Percentiles rank a stretch among this genome's conserved stretches.
Conservation (phyloP, 2,888 invertebrate species). For the Platycheirus rosarum region DNA sequence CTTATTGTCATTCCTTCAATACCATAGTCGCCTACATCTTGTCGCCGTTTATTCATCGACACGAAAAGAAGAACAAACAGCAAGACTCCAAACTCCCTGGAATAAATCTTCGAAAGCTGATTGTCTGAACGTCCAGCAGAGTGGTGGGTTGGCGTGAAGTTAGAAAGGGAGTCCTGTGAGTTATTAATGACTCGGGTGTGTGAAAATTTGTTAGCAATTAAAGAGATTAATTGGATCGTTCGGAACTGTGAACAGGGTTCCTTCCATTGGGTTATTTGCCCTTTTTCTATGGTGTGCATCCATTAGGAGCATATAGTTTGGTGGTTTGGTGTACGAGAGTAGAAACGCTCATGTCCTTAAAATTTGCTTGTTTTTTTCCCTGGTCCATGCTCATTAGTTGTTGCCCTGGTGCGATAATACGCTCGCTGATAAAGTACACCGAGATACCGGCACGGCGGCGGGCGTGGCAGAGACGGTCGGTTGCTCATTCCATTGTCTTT, state of each 20-base stretch:
- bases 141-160: neutral
- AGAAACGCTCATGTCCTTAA: constrained; percentile 68
- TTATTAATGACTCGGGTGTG: constrained; percentile 74
- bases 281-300: constrained; percentile 55
- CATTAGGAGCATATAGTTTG: constrained; percentile 44
- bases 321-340: constrained; percentile 15
- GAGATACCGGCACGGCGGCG: no score
- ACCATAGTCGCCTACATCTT: constrained; percentile 31
- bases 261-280: constrained; percentile 65
- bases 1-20: constrained; percentile 59
- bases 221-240: constrained; percentile 76
- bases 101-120: constrained; percentile 68
- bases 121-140: constrained; percentile 33
- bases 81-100: neutral
- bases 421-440: constrained; percentile 38
- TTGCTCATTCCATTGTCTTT: constrained; percentile 63
- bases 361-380: constrained; percentile 46
- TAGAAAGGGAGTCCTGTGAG: constrained; percentile 57
- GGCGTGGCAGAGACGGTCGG: constrained; percentile 26
- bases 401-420: constrained; percentile 69
- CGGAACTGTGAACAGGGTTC: constrained; percentile 72
- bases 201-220: constrained; percentile 77
- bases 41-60: constrained; percentile 24
- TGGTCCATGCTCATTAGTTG: constrained; percentile 67
- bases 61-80: constrained; percentile 12